A percentile compares a stretch with the other conserved stretches of the same genome.
These are phyloP conservation scores for Ciconia stormi DNA, from an alignment of 2,113 vertebrate genomes.

Conservation along the genomic window DNA sequence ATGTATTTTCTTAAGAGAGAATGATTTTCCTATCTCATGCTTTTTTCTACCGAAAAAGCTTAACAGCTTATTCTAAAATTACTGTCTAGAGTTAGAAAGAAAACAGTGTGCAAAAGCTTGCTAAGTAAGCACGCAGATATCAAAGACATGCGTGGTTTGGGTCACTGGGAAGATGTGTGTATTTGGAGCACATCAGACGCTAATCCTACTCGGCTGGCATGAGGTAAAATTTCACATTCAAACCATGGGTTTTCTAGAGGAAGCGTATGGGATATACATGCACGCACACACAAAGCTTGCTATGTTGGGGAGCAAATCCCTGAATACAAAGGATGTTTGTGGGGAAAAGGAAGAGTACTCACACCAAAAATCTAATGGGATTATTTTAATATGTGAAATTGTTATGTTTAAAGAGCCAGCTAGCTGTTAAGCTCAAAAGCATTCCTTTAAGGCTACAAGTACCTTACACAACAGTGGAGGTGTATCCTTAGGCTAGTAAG, in stretches of 20 bases:
- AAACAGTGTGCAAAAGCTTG: neutral
- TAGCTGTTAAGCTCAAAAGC: neutral
- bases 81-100: neutral
- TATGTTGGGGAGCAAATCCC: neutral
- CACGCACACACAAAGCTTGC: neutral
- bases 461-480: neutral
- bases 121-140: neutral
- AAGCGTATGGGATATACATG: fast-evolving
- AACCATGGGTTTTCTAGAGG: neutral
- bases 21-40: neutral
- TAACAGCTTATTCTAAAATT: neutral
- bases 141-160: neutral
- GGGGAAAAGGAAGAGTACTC: neutral
- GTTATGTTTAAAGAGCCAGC: neutral
- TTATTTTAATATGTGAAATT: neutral
- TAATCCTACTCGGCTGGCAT: fast-evolving
- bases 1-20: neutral
- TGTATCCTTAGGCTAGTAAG: neutral
- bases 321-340: neutral
- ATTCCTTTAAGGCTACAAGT: neutral
- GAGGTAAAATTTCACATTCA: neutral
- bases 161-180: neutral
- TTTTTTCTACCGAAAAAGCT: neutral
- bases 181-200: neutral
- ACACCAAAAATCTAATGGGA: neutral